Base-by-base conservation (phyloP, 2,797 vertebrate species). In the Coracias cyanogaster region DNA sequence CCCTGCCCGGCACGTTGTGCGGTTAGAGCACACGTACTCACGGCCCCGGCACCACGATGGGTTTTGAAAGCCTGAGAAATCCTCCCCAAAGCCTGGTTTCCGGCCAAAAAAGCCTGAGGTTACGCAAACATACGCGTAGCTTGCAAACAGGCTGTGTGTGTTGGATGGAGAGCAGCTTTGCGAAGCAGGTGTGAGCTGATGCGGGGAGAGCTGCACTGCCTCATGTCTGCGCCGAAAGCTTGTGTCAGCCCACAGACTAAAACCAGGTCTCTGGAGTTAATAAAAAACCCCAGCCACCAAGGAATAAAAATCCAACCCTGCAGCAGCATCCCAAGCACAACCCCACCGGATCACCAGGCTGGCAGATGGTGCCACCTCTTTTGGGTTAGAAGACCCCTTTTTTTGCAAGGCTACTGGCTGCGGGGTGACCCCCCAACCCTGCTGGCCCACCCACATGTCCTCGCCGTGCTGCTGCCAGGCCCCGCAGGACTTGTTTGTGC, bases 21-120 rank as follows among this genome's bases (percentile, higher is more conserved):
- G 66, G 91, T 91, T 82, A 31, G 29, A 89, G 94, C 76, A 80
- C 86, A 70, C 21, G 6, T 87, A 87, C 76, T 96, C 76, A 35
- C 4, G 0, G 87, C 89, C 86, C 85, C 76, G 10, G 79, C 93
- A 86, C 82, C 58, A 61, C 37, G 39, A 80, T 64, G 60, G 91
- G 85, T 78, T 96, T 82, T 91, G 92, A 95, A 95, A 96, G 91
- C 92, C 94, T 95, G 95, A 96, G 94, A 94, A 94, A 92, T 94
- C 95, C 87, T 93, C 87, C 89, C 64, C 18, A 91, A 97, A 95
- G 89, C 91, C 92, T 96, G 93, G 84, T 97, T 96, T 96, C 92
- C 49, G n/a, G 94, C 96, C 95, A 92, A 81, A 88, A 95, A 88
- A 79, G 5, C 43, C 82, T 1, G 89, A 96, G 93, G 96, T 97